phyloP scores from a whole-genome alignment of 2,888 invertebrate species.

The Plutella xylostella region DNA sequence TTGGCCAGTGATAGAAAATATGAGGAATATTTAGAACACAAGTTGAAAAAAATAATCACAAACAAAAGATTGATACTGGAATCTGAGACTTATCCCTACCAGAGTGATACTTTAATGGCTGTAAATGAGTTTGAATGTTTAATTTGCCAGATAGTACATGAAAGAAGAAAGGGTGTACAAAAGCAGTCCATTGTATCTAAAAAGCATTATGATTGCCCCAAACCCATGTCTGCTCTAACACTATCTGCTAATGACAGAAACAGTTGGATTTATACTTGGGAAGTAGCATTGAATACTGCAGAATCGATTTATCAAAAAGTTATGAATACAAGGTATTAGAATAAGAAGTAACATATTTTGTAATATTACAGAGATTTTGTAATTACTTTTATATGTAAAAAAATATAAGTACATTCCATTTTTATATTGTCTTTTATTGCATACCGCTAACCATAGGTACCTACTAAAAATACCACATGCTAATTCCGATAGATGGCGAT shows the following conservation, averaged over 20 bases:
- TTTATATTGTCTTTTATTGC: no score
- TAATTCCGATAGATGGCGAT: no score
- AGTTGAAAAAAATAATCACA: constrained; percentile 57
- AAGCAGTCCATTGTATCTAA: constrained; percentile 45
- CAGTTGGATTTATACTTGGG: constrained; percentile 48
- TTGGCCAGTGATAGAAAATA: constrained; percentile 73
- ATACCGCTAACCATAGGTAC: no score
- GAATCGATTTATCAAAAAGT: no score
- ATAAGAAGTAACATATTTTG: no score
- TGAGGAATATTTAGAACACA: constrained; percentile 76
- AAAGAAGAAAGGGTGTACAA: constrained; percentile 25
- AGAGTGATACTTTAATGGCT: constrained; percentile 44
- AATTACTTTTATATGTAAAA: no score
- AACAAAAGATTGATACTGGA: constrained; percentile 61
- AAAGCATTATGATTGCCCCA: constrained; percentile 65
- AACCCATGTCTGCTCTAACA: constrained; percentile 50
- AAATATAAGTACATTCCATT: no score
- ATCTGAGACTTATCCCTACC: constrained; percentile 47
- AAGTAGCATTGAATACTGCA: no score
- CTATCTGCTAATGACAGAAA: constrained; percentile 39
- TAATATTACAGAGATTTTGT: no score
- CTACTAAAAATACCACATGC: no score
- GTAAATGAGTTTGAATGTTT: constrained; percentile 78
- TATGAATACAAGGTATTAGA: no score
- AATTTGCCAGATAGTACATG: constrained; percentile 70